These are phyloP conservation scores for Rachycentron canadum DNA, from an alignment of 2,797 vertebrate genomes.

Conservation along the genomic window DNA sequence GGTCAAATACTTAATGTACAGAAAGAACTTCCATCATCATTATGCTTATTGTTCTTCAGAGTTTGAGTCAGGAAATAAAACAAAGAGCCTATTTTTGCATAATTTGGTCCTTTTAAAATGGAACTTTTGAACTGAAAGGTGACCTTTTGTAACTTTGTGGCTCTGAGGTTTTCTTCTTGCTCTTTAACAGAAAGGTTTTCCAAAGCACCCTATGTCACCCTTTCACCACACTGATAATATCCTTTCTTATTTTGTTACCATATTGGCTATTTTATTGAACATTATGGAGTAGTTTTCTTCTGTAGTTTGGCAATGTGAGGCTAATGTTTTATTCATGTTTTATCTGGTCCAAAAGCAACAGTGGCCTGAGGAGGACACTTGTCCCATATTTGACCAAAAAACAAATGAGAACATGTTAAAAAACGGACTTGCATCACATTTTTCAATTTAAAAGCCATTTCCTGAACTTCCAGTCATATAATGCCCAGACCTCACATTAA, in stretches of 20 bases:
- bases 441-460: conserved; percentile 38
- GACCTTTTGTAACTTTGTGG: not conserved
- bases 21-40: not conserved
- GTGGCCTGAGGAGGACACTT: conserved; percentile 12
- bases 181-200: conserved; percentile 15
- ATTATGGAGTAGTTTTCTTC: not conserved
- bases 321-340: not conserved
- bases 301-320: not conserved
- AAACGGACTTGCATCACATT: conserved; percentile 8
- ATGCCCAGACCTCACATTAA: conserved; percentile 51
- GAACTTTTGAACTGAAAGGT: not conserved
- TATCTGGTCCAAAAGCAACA: conserved; percentile 12
- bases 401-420: conserved; percentile 13
- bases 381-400: conserved; percentile 12
- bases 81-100: not conserved
- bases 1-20: not conserved
- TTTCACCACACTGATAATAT: not conserved
- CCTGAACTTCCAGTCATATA: conserved; percentile 44
- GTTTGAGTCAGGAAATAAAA: no score
- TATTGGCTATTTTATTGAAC: not conserved
- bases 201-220: not conserved
- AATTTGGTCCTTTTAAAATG: not conserved
- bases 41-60: no score
- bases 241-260: not conserved
- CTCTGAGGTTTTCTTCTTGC: not conserved